Percentiles rank a stretch among this genome's conserved stretches.
These are phyloP conservation scores for Kradibia gibbosae DNA, from an alignment of 1,140 invertebrate genomes.

Conservation along the genomic window DNA sequence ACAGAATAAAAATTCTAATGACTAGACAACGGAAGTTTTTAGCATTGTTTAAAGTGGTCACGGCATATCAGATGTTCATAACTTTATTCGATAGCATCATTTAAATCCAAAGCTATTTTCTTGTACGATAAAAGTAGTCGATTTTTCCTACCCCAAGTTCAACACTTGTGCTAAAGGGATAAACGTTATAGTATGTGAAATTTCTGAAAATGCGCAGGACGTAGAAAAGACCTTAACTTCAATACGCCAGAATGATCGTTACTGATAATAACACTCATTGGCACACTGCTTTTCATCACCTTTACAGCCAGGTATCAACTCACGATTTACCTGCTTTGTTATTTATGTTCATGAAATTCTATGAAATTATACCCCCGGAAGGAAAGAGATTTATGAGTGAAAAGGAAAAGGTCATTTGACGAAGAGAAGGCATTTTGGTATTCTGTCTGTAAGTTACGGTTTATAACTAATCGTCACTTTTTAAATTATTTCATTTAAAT, in stretches of 20 bases:
- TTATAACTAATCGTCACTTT: no score
- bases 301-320: conserved; percentile 60
- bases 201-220: conserved; percentile 26
- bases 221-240: conserved; percentile 58
- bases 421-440: no score
- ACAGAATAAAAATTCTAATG: not conserved
- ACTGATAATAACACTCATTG: no score
- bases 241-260: conserved; percentile 57
- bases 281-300: not conserved
- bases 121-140: not conserved
- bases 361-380: no score
- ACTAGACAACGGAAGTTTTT: not conserved
- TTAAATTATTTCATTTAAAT: no score
- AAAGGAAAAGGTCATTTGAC: no score
- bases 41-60: not conserved
- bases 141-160: not conserved
- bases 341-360: no score
- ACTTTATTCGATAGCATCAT: conserved; percentile 38
- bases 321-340: conserved; percentile 7
- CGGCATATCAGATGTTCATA: not conserved
- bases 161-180: not conserved
- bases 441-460: no score
- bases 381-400: no score
- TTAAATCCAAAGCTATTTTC: conserved; percentile 12
- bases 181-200: conserved; percentile 56